Conservation (phyloP, 2,113 vertebrate species). For the Cyanoliseus patagonus region DNA sequence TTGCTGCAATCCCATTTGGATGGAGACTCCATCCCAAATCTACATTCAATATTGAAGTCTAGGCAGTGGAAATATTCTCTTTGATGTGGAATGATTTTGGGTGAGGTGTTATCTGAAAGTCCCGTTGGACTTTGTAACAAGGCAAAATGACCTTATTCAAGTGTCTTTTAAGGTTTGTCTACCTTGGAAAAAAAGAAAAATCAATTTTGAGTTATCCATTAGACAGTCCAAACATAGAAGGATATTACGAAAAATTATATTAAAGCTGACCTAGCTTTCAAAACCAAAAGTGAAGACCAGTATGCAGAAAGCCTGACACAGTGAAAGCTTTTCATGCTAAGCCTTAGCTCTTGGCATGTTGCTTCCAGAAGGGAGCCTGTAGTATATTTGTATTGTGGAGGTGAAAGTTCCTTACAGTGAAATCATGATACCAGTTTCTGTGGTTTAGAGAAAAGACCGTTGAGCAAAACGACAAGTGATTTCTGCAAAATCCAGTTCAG, state of each 20-base stretch:
- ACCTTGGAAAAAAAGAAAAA: not conserved
- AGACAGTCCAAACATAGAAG: not conserved
- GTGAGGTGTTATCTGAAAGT: not conserved
- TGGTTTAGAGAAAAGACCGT: not conserved
- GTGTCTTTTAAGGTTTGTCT: not conserved
- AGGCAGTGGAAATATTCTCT: not conserved
- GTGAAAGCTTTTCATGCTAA: not conserved
- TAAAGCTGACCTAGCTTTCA: not conserved
- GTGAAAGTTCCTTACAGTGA: not conserved
- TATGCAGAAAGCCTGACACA: not conserved
- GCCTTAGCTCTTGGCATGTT: not conserved
- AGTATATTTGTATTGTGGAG: rapidly evolving
- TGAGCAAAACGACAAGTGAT: rapidly evolving
- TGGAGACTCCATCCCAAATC: not conserved
- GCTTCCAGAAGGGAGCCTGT: not conserved
- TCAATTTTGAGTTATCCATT: not conserved
- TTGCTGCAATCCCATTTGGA: not conserved
- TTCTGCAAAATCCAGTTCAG: not conserved
- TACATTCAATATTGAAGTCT: not conserved
- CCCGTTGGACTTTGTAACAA: not conserved
- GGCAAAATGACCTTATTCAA: not conserved
- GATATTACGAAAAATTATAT: not conserved
- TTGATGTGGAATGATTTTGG: not conserved
- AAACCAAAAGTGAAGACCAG: not conserved
- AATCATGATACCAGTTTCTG: not conserved